phyloP scores from a whole-genome alignment of 1,140 invertebrate species.

The Apis laboriosa region DNA sequence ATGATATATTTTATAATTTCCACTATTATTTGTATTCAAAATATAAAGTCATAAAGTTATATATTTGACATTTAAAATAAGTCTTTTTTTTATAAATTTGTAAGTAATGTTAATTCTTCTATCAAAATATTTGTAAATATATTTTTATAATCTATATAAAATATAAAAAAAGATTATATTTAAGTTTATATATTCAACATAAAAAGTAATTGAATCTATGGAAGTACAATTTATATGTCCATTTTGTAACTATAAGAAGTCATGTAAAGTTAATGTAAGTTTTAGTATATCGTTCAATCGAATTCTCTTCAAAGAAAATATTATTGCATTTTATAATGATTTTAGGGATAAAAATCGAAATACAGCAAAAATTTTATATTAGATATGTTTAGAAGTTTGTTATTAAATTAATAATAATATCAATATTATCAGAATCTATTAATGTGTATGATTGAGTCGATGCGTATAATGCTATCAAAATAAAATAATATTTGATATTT shows the following conservation, averaged over 20 bases:
- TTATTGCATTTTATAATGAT: constrained; percentile 75
- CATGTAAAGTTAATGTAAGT: constrained; percentile 98
- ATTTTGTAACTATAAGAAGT: constrained; percentile 99
- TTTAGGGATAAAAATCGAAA: constrained; percentile 94
- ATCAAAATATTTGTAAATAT: not conserved
- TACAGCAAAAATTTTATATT: constrained; percentile 93
- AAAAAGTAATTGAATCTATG: constrained; percentile 93
- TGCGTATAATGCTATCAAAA: constrained; percentile 90
- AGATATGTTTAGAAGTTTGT: constrained; percentile 93
- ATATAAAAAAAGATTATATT: not conserved
- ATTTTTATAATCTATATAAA: not conserved
- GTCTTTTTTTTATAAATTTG: not conserved
- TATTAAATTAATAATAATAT: constrained; percentile 96
- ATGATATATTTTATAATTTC: not conserved
- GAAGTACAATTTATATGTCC: constrained; percentile 98
- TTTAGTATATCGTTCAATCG: not conserved
- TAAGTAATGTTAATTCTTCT: not conserved
- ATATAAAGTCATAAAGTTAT: too few relatives aligned
- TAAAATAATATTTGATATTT: not conserved
- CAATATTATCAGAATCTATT: constrained; percentile 93
- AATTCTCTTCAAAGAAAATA: not conserved
- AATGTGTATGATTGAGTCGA: constrained; percentile 99
- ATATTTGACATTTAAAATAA: not conserved
- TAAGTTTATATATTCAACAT: not conserved
- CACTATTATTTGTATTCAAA: not conserved